A percentile compares a stretch with the other conserved stretches of the same genome.
These are phyloP conservation scores for Catamblyrhynchus diadema DNA, from an alignment of 2,797 vertebrate genomes.

Conservation along the genomic window DNA sequence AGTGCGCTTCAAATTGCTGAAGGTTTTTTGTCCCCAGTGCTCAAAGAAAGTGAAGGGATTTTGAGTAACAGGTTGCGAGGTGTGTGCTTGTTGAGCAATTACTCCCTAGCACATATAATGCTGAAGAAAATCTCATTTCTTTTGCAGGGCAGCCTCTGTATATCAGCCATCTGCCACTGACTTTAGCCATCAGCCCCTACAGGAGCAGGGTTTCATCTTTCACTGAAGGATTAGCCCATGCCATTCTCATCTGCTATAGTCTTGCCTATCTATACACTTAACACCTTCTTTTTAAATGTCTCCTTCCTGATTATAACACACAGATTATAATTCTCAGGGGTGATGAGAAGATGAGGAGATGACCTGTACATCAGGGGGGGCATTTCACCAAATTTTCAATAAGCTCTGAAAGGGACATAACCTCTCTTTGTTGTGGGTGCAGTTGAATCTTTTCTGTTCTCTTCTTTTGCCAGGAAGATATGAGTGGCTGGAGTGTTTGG, in stretches of 20 bases:
- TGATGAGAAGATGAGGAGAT: background rate
- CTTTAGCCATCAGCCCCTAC: conserved; percentile 19
- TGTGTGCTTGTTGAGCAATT: background rate
- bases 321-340: conserved; percentile 5
- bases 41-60: background rate
- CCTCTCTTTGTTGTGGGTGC: conserved; percentile 58
- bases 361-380: background rate
- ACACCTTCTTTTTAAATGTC: conserved; percentile 45
- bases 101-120: background rate
- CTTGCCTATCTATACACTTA: conserved; percentile 47
- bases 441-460: conserved; percentile 66
- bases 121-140: background rate
- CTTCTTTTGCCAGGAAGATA: conserved; percentile 79
- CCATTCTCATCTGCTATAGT: conserved; percentile 52
- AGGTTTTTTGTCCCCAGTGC: background rate
- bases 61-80: background rate
- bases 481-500: conserved; percentile 89
- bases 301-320: background rate
- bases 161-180: conserved; percentile 11
- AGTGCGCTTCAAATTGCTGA: background rate
- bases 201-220: conserved; percentile 53
- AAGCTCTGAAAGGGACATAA: conserved; percentile 1
- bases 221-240: conserved; percentile 56
- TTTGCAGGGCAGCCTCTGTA: background rate
- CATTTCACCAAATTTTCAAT: conserved; percentile 19